A percentile compares a stretch with the other conserved stretches of the same genome.
These are phyloP conservation scores for Notothenia coriiceps DNA, from an alignment of 2,113 vertebrate species.

Conservation along the genomic window DNA sequence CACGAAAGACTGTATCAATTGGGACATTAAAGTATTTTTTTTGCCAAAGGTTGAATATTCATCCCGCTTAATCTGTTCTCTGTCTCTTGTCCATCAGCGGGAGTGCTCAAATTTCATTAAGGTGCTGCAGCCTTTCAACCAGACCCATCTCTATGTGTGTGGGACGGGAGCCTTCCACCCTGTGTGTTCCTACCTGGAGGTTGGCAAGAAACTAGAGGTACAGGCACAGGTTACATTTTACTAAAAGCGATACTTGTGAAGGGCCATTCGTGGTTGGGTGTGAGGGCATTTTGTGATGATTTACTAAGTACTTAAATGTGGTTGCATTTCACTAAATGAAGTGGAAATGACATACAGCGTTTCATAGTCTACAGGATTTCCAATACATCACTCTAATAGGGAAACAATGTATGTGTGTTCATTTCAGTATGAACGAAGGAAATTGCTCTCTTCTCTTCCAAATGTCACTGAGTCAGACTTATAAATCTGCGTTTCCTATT, in stretches of 20 bases:
- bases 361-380: slow-evolving; percentile 37
- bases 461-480: slow-evolving; percentile 62
- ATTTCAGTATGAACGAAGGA: slow-evolving; percentile 19
- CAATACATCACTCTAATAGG: slow-evolving; percentile 59
- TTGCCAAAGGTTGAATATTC: background rate
- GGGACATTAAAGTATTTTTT: background rate
- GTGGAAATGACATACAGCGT: slow-evolving; percentile 49
- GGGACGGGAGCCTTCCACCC: slow-evolving; percentile 98
- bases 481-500: slow-evolving; percentile 63
- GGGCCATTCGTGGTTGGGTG: slow-evolving; percentile 1
- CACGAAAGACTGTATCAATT: background rate
- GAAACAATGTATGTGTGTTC: slow-evolving; percentile 27
- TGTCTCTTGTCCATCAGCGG: slow-evolving; percentile 83
- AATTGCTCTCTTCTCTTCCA: slow-evolving; percentile 59
- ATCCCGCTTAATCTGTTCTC: background rate
- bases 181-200: slow-evolving; percentile 93
- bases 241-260: background rate
- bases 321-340: slow-evolving; percentile 52
- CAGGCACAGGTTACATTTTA: background rate
- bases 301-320: slow-evolving; percentile 45
- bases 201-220: slow-evolving; percentile 97
- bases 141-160: slow-evolving; percentile 94
- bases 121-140: slow-evolving; percentile 94
- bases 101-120: slow-evolving; percentile 98
- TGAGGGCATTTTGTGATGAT: slow-evolving; percentile 39